Evolutionary conservation across 2,113 vertebrate genomes (phyloP).

Genomic region (Mesocricetus auratus): DNA sequence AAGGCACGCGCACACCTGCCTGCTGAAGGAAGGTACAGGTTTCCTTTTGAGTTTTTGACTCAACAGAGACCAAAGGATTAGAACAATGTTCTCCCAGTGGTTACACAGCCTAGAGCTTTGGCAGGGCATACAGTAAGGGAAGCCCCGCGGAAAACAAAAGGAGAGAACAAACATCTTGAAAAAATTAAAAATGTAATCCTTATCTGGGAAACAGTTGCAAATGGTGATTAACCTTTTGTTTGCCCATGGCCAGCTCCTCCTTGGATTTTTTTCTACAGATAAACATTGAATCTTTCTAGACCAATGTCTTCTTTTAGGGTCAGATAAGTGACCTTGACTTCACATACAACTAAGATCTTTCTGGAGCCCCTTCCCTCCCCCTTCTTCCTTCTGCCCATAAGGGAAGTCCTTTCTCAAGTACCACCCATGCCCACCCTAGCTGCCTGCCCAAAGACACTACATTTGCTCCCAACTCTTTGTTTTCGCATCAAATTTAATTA

Average conservation of each 20-base stretch:
- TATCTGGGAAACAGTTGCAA: background rate
- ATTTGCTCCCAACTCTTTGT: conserved; percentile 9
- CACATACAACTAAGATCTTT: fast-evolving
- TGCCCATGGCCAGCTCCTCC: too few species aligned
- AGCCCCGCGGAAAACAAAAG: background rate
- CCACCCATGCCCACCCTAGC: background rate
- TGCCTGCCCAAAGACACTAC: background rate
- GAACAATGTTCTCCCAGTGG: background rate
- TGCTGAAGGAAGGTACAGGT: fast-evolving
- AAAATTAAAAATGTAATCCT: background rate
- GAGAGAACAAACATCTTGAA: background rate
- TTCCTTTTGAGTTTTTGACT: background rate
- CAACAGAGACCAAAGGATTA: background rate
- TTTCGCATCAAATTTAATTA: conserved; percentile 67
- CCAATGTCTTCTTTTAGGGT: background rate
- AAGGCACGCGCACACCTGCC: background rate
- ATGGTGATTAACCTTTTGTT: too few species aligned
- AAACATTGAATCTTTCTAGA: background rate
- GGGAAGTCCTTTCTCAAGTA: background rate
- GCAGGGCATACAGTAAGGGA: fast-evolving
- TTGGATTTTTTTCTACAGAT: background rate
- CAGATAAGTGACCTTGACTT: fast-evolving
- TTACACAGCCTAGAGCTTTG: fast-evolving
- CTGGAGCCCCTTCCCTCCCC: fast-evolving
- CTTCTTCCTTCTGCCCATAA: background rate